Conservation (phyloP, 1,140 invertebrate species). For the Frieseomelitta varia region DNA sequence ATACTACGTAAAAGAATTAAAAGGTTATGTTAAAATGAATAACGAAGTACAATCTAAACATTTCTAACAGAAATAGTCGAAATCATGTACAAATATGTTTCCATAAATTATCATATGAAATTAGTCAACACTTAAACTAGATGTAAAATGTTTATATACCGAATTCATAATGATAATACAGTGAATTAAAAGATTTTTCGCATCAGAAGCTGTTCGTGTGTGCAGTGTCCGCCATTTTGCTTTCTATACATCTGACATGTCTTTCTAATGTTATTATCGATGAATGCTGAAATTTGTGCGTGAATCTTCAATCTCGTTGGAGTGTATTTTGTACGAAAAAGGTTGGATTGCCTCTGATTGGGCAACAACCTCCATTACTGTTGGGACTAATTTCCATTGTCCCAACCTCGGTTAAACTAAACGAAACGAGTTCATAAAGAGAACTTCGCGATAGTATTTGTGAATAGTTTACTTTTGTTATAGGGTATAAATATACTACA, state of each 20-base stretch:
- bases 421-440: constrained; percentile 45
- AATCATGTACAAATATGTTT: constrained; percentile 16
- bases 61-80: background rate
- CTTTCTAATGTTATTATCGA: constrained; percentile 81
- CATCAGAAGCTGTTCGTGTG: constrained; percentile 52
- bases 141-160: constrained; percentile 17
- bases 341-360: constrained; percentile 33
- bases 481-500: constrained; percentile 35
- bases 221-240: constrained; percentile 71
- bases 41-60: constrained; percentile 8
- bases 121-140: constrained; percentile 27
- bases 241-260: constrained; percentile 75
- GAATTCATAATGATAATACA: constrained; percentile 29
- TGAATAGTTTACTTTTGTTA: constrained; percentile 21
- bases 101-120: constrained; percentile 15
- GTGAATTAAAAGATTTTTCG: constrained; percentile 61
- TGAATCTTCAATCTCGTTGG: constrained; percentile 40
- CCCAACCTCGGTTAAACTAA: constrained; percentile 56
- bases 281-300: constrained; percentile 68
- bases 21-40: constrained; percentile 54
- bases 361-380: constrained; percentile 42
- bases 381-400: constrained; percentile 51
- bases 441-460: constrained; percentile 26
- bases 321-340: constrained; percentile 47
- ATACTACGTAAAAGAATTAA: background rate